phyloP scores from a whole-genome alignment of 2,113 vertebrate species.

The Petromus typicus region DNA sequence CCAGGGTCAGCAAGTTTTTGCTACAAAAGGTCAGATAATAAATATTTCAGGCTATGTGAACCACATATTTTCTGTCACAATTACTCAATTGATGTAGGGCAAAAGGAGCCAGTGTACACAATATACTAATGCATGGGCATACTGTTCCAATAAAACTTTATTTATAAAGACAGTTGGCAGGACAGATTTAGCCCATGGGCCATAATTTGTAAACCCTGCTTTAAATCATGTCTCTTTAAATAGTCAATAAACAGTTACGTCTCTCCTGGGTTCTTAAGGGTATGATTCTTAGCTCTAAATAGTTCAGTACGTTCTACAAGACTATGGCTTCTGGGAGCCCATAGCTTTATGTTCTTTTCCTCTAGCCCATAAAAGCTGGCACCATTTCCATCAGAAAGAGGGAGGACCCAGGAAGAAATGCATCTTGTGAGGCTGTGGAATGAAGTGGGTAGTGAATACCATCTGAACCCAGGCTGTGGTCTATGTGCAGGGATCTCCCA shows the following conservation, averaged over 20 bases:
- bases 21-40: not conserved
- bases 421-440: not conserved
- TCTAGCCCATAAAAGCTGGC: not conserved
- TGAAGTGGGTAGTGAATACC: not conserved
- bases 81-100: not conserved
- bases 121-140: constrained; percentile 1
- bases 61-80: not conserved
- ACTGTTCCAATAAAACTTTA: constrained; percentile 58
- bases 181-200: not conserved
- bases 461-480: not conserved
- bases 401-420: not conserved
- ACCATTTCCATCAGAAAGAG: constrained; percentile 1
- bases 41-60: constrained; percentile 44
- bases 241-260: not conserved
- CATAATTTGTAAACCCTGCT: constrained; percentile 6
- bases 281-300: constrained; percentile 24
- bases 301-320: not conserved
- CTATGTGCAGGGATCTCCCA: not conserved
- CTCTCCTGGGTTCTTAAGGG: not conserved
- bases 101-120: constrained; percentile 24
- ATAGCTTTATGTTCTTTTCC: not conserved
- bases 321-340: not conserved
- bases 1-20: not conserved
- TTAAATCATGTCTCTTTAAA: constrained; percentile 31
- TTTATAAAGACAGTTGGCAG: constrained; percentile 30